Evolutionary conservation across 2,113 vertebrate species (phyloP).

Genomic region (Mesocricetus auratus): DNA sequence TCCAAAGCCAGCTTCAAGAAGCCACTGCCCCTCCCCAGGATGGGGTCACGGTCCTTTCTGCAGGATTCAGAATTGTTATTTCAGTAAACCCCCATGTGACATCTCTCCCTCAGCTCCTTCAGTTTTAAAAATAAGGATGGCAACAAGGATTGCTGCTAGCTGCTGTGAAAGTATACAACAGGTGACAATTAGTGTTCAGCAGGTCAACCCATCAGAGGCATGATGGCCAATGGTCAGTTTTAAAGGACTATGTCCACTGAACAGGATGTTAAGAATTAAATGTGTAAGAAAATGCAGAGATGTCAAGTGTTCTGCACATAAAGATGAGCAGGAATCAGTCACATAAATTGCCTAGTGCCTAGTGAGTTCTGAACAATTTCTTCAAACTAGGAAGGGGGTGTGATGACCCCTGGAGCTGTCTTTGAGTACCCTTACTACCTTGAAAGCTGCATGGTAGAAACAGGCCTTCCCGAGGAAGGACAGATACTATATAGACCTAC

Average conservation of each 20-base stretch:
- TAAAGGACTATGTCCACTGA: background rate
- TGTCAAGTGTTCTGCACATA: background rate
- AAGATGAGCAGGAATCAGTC: background rate
- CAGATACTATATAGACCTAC: background rate
- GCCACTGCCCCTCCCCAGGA: rapidly evolving
- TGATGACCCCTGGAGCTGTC: background rate
- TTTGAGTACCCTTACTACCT: background rate
- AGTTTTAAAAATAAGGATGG: background rate
- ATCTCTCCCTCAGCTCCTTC: background rate
- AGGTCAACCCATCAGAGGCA: too few species aligned
- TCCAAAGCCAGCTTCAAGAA: background rate
- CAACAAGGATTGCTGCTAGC: background rate
- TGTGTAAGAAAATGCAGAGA: background rate
- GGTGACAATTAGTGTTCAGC: too few species aligned
- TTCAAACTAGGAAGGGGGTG: background rate
- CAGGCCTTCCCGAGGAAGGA: background rate
- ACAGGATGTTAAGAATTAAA: background rate
- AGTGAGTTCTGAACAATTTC: background rate
- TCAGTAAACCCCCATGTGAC: background rate
- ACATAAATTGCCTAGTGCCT: background rate
- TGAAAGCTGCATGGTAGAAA: background rate
- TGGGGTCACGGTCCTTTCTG: rapidly evolving
- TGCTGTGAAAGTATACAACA: too few species aligned
- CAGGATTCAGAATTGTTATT: background rate
- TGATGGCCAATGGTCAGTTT: too few species aligned